phyloP scores from a whole-genome alignment of 2,888 invertebrate species.

The Acholoe squamosa region DNA sequence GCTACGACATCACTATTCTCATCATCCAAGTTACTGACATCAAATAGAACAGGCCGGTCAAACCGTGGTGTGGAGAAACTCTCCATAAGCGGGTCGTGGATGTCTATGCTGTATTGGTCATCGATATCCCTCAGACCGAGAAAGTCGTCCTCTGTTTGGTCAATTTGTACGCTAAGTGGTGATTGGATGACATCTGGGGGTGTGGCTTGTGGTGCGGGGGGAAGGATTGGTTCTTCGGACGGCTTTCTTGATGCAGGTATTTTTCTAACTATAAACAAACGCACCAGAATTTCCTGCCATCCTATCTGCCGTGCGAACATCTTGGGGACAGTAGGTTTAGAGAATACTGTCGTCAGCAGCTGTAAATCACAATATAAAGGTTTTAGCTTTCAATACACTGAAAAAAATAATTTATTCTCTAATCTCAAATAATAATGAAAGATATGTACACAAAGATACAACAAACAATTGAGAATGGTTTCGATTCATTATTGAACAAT shows the following conservation, averaged over 20 bases:
- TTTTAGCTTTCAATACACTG: not conserved
- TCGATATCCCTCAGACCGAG: constrained; percentile 14
- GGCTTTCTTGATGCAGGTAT: not conserved
- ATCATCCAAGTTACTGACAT: not conserved
- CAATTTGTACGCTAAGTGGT: not conserved
- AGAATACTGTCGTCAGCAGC: constrained; percentile 78
- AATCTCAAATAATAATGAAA: not conserved
- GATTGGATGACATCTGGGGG: constrained; percentile 24
- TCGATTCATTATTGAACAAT: not conserved
- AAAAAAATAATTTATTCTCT: not conserved
- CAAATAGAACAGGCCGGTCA: not conserved
- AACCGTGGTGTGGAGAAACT: constrained; percentile 56
- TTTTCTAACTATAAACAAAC: constrained; percentile 75
- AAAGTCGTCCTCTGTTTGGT: constrained; percentile 48
- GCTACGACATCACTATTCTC: not conserved
- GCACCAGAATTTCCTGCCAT: constrained; percentile 86
- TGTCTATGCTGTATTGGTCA: not conserved
- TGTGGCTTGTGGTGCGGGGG: not conserved
- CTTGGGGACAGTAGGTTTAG: constrained; percentile 76
- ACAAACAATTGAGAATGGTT: not conserved
- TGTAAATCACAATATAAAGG: constrained; percentile 69
- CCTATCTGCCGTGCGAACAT: constrained; percentile 82
- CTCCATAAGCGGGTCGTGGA: constrained; percentile 1
- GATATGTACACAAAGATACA: not conserved
- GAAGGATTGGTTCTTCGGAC: not conserved